phyloP scores from a whole-genome alignment of 2,888 invertebrate genomes.

The Cheilosia impressa region DNA sequence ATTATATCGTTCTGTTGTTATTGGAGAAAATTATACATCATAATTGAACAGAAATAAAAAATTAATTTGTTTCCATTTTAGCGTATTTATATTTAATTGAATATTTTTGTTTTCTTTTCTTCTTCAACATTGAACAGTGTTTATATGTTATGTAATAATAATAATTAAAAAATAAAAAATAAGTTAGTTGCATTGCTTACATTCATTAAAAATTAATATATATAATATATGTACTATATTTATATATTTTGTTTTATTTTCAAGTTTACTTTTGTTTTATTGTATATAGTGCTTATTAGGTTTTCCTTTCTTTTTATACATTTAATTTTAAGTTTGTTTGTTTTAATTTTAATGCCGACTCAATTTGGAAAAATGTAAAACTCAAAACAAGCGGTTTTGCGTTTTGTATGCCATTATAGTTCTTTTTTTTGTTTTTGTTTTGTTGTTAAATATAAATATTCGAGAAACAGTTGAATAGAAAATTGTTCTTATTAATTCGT shows the following conservation, averaged over 20 bases:
- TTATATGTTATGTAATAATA: constrained; percentile 60
- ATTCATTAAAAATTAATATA: constrained; percentile 64
- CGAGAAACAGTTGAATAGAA: constrained; percentile 68
- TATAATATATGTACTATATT: constrained; percentile 71
- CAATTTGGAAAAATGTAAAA: constrained; percentile 35
- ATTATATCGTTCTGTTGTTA: constrained; percentile 34
- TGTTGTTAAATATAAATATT: constrained; percentile 58
- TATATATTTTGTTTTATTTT: constrained; percentile 57
- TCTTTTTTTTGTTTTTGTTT: constrained; percentile 21
- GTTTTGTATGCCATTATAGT: constrained; percentile 30
- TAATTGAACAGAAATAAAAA: constrained; percentile 32
- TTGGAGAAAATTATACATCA: constrained; percentile 41
- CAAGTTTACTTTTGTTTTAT: constrained; percentile 50
- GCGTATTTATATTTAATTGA: constrained; percentile 56
- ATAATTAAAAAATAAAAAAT: constrained; percentile 70
- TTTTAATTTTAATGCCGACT: constrained; percentile 41
- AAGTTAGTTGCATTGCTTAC: constrained; percentile 75
- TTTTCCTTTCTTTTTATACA: constrained; percentile 38
- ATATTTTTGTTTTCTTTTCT: constrained; percentile 40
- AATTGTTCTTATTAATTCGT: constrained; percentile 49
- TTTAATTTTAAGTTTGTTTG: constrained; percentile 25
- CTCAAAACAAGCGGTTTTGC: constrained; percentile 50
- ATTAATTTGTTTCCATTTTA: constrained; percentile 57
- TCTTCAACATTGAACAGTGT: constrained; percentile 70
- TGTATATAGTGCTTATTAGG: constrained; percentile 53